phyloP scores from a whole-genome alignment of 2,113 vertebrate genomes.

The Laticauda colubrina region DNA sequence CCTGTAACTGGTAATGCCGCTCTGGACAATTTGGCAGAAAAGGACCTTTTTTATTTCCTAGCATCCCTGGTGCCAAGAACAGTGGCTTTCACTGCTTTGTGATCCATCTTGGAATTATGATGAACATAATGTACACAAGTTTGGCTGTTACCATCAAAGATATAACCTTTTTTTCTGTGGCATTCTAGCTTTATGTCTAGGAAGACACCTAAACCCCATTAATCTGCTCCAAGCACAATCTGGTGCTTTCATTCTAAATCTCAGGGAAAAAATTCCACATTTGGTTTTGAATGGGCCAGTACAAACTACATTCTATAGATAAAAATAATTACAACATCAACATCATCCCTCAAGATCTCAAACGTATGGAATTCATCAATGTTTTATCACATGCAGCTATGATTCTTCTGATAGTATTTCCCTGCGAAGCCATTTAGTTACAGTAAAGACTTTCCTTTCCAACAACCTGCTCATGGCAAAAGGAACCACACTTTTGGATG shows the following conservation, averaged over 20 bases:
- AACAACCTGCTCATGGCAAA: background rate
- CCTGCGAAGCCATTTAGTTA: background rate
- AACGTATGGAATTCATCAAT: background rate
- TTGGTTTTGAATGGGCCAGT: background rate
- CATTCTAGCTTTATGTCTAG: background rate
- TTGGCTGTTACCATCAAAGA: background rate
- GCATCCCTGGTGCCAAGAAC: background rate
- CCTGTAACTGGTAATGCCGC: background rate
- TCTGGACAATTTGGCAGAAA: background rate
- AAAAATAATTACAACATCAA: background rate
- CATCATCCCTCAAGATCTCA: background rate
- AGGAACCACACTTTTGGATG: no score
- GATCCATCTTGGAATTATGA: background rate
- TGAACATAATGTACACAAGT: background rate
- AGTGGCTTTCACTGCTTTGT: background rate
- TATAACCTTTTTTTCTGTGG: background rate
- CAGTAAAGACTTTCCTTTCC: background rate
- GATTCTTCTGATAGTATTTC: background rate
- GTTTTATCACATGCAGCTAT: background rate
- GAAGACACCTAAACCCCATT: background rate
- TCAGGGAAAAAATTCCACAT: background rate
- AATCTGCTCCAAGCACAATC: background rate
- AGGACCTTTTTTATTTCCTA: background rate
- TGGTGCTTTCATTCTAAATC: background rate
- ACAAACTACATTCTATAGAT: background rate